Evolutionary conservation across 1,140 invertebrate species (phyloP), one percentile per base, ranked within the genome.

Genomic region (Piezodorus guildinii): DNA sequence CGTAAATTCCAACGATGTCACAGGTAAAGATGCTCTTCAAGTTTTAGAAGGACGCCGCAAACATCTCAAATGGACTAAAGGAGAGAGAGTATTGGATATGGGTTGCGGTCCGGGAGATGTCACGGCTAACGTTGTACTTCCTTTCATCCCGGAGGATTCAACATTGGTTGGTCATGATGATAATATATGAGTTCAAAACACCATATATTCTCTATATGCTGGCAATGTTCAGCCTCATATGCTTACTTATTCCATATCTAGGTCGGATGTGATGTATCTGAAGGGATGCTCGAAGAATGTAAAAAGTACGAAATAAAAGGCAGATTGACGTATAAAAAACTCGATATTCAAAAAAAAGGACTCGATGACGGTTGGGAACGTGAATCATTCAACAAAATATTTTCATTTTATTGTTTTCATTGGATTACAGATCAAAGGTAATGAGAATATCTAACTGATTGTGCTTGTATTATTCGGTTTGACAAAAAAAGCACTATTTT

Each of bases 401-500:
- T 88, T 58, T 91, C 88, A 0, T 90, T 91, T 69, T 89, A 90
- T 70, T 87, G 88, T 66, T 75, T 91, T 0, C 88, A 91, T 68
- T 92, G 88, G 88, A 82, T 90, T 39, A 81, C 82, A 64, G 80
- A 89, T 69, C 82, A 87, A 68, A 79, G 79, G 80, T 88, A n/a
- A n/a, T n/a, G n/a, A n/a, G n/a, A n/a, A n/a, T n/a, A n/a, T n/a
- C n/a, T n/a, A n/a, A n/a, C n/a, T n/a, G n/a, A n/a, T n/a, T n/a
- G n/a, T n/a, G n/a, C n/a, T n/a, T n/a, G n/a, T n/a, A n/a, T n/a
- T n/a, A n/a, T n/a, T n/a, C n/a, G n/a, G n/a, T n/a, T n/a, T n/a
- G n/a, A n/a, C n/a, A n/a, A n/a, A n/a, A n/a, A n/a, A n/a, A n/a
- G n/a, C n/a, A n/a, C n/a, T n/a, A n/a, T n/a, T n/a, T n/a, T n/a